These are phyloP conservation scores for Plotosus lineatus DNA, from an alignment of 2,113 vertebrate genomes.

Conservation along the genomic window DNA sequence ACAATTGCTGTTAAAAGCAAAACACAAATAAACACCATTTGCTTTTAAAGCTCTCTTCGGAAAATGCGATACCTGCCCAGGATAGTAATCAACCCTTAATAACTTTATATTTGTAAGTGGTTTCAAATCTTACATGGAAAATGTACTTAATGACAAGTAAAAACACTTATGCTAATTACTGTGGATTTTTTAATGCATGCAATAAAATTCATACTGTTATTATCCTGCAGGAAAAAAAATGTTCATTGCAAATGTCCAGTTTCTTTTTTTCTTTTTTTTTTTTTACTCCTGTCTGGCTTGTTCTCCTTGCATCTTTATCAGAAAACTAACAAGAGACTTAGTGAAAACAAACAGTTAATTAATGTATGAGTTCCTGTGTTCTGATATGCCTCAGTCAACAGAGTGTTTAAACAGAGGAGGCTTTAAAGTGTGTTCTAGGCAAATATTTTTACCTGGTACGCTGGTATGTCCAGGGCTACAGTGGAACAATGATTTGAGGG, in stretches of 20 bases:
- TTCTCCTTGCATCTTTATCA: slow-evolving; percentile 38
- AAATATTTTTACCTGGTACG: slow-evolving; percentile 2
- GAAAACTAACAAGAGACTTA: slow-evolving; percentile 19
- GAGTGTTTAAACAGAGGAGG: not conserved
- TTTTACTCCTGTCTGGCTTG: not conserved
- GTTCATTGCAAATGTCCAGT: slow-evolving; percentile 47
- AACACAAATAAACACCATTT: too few species aligned
- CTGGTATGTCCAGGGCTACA: not conserved
- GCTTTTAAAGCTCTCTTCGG: not conserved
- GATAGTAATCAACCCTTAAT: not conserved
- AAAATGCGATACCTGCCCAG: not conserved
- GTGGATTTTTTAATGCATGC: not conserved
- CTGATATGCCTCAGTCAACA: not conserved
- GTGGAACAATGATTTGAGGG: not conserved
- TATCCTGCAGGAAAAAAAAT: slow-evolving; percentile 33
- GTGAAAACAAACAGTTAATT: slow-evolving; percentile 1
- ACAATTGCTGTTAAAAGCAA: too few species aligned
- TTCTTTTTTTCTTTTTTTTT: not conserved
- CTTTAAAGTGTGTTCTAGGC: not conserved
- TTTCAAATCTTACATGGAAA: not conserved
- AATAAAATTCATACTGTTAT: slow-evolving; percentile 1
- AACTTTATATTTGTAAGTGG: not conserved
- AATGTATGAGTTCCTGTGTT: slow-evolving; percentile 38
- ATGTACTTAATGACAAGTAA: not conserved
- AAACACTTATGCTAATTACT: not conserved